Percentiles rank a stretch among this genome's conserved stretches.
These are phyloP conservation scores for Diplazon laetatorius DNA, from an alignment of 2,888 invertebrate species.

Conservation along the genomic window DNA sequence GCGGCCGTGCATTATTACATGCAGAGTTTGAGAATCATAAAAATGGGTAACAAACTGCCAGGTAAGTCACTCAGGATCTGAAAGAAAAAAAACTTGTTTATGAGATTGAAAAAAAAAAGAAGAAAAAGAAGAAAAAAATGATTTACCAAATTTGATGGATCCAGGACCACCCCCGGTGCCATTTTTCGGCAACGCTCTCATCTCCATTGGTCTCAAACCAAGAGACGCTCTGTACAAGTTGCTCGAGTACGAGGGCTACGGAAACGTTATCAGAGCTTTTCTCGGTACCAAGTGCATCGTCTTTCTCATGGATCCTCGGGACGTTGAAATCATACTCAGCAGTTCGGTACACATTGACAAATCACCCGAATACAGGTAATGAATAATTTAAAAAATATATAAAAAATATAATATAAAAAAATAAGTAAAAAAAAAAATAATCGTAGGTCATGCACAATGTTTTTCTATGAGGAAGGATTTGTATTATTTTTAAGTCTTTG, in stretches of 20 bases:
- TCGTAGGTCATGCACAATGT: no score
- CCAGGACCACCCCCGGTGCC: slow-evolving; percentile 77
- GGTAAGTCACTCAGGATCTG: slow-evolving; percentile 65
- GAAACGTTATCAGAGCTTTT: slow-evolving; percentile 75
- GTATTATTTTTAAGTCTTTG: no score
- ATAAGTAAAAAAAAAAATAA: no score
- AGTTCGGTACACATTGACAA: slow-evolving; percentile 80
- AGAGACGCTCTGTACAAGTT: slow-evolving; percentile 68
- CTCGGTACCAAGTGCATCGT: slow-evolving; percentile 77
- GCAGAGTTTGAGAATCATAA: slow-evolving; percentile 71
- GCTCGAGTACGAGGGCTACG: slow-evolving; percentile 71
- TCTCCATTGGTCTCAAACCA: slow-evolving; percentile 72
- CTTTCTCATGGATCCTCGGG: slow-evolving; percentile 77
- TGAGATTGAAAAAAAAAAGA: slow-evolving; percentile 9
- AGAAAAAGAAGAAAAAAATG: neutral
- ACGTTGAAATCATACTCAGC: slow-evolving; percentile 79
- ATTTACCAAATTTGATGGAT: no score
- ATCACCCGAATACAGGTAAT: slow-evolving; percentile 78
- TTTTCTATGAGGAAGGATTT: no score
- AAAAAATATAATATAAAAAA: no score
- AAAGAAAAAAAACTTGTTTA: neutral
- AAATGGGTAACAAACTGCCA: slow-evolving; percentile 76
- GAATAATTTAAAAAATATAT: neutral
- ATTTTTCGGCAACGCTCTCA: slow-evolving; percentile 76
- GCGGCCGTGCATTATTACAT: slow-evolving; percentile 77